Percentiles rank a stretch among this genome's conserved stretches.
phyloP scores from a whole-genome alignment of 2,113 vertebrate genomes.

The Calidris pygmaea region DNA sequence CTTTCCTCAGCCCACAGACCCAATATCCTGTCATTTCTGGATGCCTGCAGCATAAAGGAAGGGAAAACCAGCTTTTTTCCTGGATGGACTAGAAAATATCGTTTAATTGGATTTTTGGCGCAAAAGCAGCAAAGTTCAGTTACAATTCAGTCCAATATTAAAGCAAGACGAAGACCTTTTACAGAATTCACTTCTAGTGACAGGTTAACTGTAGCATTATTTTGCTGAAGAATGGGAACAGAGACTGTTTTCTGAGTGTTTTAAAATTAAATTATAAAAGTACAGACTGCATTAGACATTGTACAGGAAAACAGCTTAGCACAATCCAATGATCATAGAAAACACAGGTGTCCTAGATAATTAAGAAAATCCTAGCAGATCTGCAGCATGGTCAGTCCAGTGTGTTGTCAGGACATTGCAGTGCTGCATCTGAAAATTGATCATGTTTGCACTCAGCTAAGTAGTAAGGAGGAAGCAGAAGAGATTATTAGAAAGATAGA shows the following conservation, averaged over 20 bases:
- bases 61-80: neutral
- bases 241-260: neutral
- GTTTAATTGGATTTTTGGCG: constrained; percentile 23
- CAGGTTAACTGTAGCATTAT: neutral
- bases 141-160: neutral
- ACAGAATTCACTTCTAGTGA: neutral
- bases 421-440: neutral
- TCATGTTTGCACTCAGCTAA: neutral
- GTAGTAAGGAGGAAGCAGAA: neutral
- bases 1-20: neutral
- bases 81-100: neutral
- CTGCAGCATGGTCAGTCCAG: neutral
- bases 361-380: neutral
- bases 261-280: neutral
- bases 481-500: neutral
- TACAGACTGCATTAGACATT: neutral
- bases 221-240: neutral
- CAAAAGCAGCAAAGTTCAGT: neutral
- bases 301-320: neutral
- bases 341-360: neutral
- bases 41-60: constrained; percentile 50
- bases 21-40: constrained; percentile 54
- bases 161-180: neutral
- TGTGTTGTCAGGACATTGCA: neutral
- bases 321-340: neutral